phyloP scores from a whole-genome alignment of 92 coral and sea anemone species.

The Bergia sp. region DNA sequence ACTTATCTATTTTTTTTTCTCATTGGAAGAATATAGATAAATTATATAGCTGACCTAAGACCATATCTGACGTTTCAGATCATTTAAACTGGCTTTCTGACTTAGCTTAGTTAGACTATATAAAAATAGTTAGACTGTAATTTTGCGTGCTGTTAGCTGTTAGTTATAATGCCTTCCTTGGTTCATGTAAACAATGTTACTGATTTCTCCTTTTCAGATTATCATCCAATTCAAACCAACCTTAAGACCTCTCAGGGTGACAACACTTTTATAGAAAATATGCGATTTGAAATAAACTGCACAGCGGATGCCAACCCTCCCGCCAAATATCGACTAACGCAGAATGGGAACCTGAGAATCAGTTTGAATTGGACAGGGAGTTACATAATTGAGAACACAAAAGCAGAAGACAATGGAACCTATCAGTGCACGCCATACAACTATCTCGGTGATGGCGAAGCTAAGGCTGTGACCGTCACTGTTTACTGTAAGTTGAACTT shows the following conservation, averaged over 20 bases:
- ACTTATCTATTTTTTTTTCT: too few relatives aligned
- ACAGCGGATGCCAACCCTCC: not conserved
- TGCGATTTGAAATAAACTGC: conserved; percentile 1
- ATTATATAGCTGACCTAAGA: too few relatives aligned
- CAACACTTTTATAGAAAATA: not conserved
- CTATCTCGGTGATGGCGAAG: conserved; percentile 16
- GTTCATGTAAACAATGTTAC: too few relatives aligned
- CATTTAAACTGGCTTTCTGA: too few relatives aligned
- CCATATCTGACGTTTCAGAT: too few relatives aligned
- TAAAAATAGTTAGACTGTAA: too few relatives aligned
- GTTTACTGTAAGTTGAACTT: not conserved
- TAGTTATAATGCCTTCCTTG: too few relatives aligned
- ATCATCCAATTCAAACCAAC: conserved; percentile 1
- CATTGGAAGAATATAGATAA: too few relatives aligned
- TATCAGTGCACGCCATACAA: not conserved
- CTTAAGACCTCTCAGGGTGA: not conserved
- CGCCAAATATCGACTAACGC: not conserved
- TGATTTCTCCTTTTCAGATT: not conserved
- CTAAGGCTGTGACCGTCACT: not conserved
- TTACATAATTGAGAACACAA: not conserved
- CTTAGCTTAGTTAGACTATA: too few relatives aligned
- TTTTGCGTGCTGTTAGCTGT: too few relatives aligned
- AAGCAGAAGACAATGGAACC: not conserved
- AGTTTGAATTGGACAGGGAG: not conserved
- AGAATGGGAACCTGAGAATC: not conserved